Evolutionary conservation across 1,140 invertebrate genomes (phyloP), one percentile per base, ranked within the genome.

Genomic region (Sweltsa coloradensis): DNA sequence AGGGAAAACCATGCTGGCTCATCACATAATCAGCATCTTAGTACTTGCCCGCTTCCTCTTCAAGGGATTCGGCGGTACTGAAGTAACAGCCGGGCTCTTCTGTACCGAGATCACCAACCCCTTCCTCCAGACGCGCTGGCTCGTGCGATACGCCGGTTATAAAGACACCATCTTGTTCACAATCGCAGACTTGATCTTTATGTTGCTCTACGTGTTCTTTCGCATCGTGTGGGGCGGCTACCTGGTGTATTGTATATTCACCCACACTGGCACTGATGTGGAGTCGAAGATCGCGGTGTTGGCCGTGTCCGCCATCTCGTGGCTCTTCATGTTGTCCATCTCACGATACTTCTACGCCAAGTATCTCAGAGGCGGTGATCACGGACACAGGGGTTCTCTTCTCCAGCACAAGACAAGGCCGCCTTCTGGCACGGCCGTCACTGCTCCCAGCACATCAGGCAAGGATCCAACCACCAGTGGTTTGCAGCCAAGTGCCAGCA

Each of bases 61-160:
- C 4, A 72, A 68, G 47, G 56, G 61, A 1, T 56, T 59, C 46
- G 64, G 66, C 3, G 73, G 72, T 1, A 70, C 66, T 50, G 70
- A 70, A 25, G 70, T 71, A 6, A 61, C 55, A 18, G 52, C 48
- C 13, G 65, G 66, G 5, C 51, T 76, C 7, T 68, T 69, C 1
- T 56, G 67, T 29, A 57, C 75, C 60, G 73, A 77, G 63, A 51
- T 73, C 19, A 75, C 74, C 1, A 76, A 77, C 59, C 73, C 74
- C 22, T 57, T 73, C n/a, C 60, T 75, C 26, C 74, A 75, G 62
- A 55, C 57, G 1, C 58, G 73, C 57, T 76, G 73, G 74, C 64
- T 66, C 47, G 36, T 68, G 16, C 49, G 65, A 23, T 54, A 53
- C 3, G 52, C 55, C 27, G 63, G 65, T 14, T 61, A 60, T 37